Base-by-base conservation (phyloP, 1,140 invertebrate genomes). In the Bombus sylvicola region DNA sequence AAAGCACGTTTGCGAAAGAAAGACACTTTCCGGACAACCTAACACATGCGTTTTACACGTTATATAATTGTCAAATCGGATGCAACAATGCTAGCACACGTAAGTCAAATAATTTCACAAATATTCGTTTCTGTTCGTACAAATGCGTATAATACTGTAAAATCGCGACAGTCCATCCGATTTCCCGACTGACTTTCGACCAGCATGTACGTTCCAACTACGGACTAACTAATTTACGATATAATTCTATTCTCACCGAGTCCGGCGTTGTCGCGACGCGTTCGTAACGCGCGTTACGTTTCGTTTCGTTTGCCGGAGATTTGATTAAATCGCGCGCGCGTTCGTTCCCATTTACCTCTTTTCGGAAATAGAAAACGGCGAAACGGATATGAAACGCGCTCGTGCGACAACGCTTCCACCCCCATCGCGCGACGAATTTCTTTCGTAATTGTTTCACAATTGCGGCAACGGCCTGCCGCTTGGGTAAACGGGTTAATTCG, bases 301-400 rank as follows among this genome's bases (percentile, higher is more conserved):
- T 10, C 68, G 68, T 69, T 39, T 69, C 68, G 6, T 34, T 34
- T 47, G 43, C 37, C 80, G 37, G n/a, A n/a, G 47, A 81, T 57
- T 59, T 37, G 80, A 81, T 74, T 41, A 62, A 81, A 81, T 62
- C 37, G 34, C 69, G 22, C 12, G 39, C 28, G 28, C 59, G 59
- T 78, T 31, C 59, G 5, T 59, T 6, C 76, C 37, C 28, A 25
- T n/a, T 41, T 28, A n/a, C 41, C 66, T 31, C 18, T 53, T 73
- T 71, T 53, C 37, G 80, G 78, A 80, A 80, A 80, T 80, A 47
- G 78, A 68, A 68, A 47, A 47, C 41, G 59, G 25, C 78, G 41
- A 28, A 28, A 18, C 78, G 78, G 64, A 80, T 80, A 80, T 68
- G 64, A 80, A 68, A 69, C 69, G 31, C 4, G 31, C 4, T 59